Base-by-base conservation (phyloP, 2,888 invertebrate genomes). In the Apamea monoglypha region DNA sequence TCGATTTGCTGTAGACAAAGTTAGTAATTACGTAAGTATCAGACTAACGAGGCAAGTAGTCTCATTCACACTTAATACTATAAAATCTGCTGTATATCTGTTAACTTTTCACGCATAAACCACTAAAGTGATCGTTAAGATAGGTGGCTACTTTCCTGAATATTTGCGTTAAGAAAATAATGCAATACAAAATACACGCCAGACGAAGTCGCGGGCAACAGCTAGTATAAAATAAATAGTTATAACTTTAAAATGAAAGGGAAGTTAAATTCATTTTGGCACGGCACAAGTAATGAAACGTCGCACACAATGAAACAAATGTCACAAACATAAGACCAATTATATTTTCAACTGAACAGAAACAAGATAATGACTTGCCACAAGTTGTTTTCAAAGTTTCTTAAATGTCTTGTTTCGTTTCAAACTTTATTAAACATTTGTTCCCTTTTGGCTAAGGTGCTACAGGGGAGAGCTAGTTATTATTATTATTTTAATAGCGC, bases 311-410 rank as follows among this genome's bases (percentile, higher is more conserved):
- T 8, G 14, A 53, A 25, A 56, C 76, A 18, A 53, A 63, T 74
- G 64, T 66, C 79, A 59, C 50, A 74, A 81, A 80, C 75, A 74
- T 18, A 32, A 61, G 10, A 75, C 67, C 81, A 81, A 80, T 81
- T 81, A 81, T 67, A 80, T 61, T 80, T 81, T 44, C n/a, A 67
- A 81, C 36, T 50, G 40, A 73, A 80, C 44, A 8, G 50, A 81
- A 81, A 75, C 53, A 80, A 81, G 40, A 61, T 44, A 67, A 59
- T 67, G 2, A 66, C 10, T 47, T 75, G 53, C 32, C 67, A 16
- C 44, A 61, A 74, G 32, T 67, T 74, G n/a, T n/a, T 47, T 61
- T 21, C 81, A 50, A 67, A 74, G 59, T 74, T 74, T 2, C 12
- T 18, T 44, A 25, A 36, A 44, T 81, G 25, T 44, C 14, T 68